These are phyloP conservation scores for Microcebus jonahi DNA, from an alignment of 2,113 vertebrate species.

Conservation along the genomic window DNA sequence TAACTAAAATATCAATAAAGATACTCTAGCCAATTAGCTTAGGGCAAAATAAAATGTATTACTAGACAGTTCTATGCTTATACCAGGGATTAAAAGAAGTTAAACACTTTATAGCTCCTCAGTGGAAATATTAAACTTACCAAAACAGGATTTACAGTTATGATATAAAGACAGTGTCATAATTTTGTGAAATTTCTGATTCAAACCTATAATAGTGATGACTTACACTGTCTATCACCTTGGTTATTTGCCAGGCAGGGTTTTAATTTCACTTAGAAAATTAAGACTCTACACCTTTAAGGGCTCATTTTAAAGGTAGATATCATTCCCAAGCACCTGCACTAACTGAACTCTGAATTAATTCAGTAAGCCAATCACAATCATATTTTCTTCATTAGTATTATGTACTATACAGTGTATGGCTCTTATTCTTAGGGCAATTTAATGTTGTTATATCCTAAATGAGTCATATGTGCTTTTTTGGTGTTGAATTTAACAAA, in stretches of 20 bases:
- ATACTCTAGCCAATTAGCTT: neutral
- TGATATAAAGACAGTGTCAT: neutral
- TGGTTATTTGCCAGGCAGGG: neutral
- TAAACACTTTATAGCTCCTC: slow-evolving; percentile 15
- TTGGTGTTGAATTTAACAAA: neutral
- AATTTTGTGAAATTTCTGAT: slow-evolving; percentile 1
- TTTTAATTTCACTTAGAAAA: neutral
- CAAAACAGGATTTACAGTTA: slow-evolving; percentile 26
- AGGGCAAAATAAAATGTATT: neutral
- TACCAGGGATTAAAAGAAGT: neutral
- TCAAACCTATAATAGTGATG: neutral
- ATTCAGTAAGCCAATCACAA: neutral
- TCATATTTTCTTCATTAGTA: neutral
- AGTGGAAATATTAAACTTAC: neutral
- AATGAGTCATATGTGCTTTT: neutral
- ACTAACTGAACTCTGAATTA: neutral
- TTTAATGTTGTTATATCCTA: slow-evolving; percentile 23
- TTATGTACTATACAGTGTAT: neutral
- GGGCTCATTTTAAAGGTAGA: neutral
- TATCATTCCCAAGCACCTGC: neutral
- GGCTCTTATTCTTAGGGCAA: neutral
- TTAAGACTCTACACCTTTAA: neutral
- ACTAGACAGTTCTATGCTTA: neutral
- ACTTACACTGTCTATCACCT: neutral
- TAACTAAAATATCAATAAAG: neutral